Base-by-base conservation (phyloP, 2,888 invertebrate genomes). In the Romanomermis culicivorax region DNA sequence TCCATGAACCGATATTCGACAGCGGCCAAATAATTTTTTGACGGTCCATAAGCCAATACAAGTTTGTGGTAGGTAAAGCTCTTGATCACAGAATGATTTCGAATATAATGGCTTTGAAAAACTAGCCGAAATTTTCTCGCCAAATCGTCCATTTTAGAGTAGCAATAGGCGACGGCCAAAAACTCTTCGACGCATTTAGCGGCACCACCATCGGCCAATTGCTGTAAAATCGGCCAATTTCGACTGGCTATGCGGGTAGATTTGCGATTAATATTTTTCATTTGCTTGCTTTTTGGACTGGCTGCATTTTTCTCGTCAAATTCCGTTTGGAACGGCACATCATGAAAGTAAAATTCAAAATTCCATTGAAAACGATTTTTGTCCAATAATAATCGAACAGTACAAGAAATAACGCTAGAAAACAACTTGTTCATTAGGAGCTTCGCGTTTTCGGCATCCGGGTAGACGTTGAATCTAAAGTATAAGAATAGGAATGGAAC, bases 61-160 rank as follows among this genome's bases (percentile, higher is more conserved):
- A 97, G 74, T 69, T 85, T 85, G 59, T 85, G 85, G 72, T 91
- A 95, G 64, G 81, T 86, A 72, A 85, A 95, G 1, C 87, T 85
- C 61, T 86, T 84, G 53, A 95, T 79, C 64, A 80, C 45, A 45
- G 23, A 7, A 4, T 7, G 4, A 45, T 45, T 17, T 11, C 36
- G 36, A 11, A 36, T 7, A 36, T 11, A 36, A 11, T 27, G 11
- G 7, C 23, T 20, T 24, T 30, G 11, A 24, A 20, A 51, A 36
- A 30, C 25, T 11, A 20, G 51, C 3, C 11, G 30, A 30, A 51
- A 51, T 20, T 24, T 29, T 30, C 20, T 14, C 7, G 56, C 42
- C 1, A 56, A 36, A 26, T 36, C 43, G 43, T 56, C 43, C 11
- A 58, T 45, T 26, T 49, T 49, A 29, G 42, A 48, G 30, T 14